phyloP scores from a whole-genome alignment of 2,113 vertebrate species.

The Lipophrys pholis region DNA sequence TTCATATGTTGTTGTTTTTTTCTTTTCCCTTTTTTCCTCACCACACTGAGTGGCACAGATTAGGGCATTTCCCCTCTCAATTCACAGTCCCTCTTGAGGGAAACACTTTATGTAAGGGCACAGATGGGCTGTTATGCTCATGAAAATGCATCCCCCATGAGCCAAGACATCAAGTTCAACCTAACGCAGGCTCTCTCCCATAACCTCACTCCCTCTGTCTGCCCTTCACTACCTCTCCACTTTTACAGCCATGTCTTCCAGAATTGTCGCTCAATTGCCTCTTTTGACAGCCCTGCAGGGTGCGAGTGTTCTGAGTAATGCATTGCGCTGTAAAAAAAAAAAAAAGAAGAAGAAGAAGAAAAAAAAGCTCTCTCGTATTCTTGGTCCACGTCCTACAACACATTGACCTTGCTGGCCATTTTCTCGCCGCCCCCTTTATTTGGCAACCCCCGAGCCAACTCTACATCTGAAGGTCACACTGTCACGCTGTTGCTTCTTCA shows the following conservation, averaged over 20 bases:
- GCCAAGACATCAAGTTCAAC: constrained; percentile 47
- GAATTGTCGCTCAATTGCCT: constrained; percentile 32
- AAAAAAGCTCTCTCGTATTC: neutral
- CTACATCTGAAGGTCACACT: constrained; percentile 21
- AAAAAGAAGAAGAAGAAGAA: too few relatives aligned
- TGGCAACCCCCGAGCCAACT: constrained; percentile 6
- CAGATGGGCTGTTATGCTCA: constrained; percentile 65
- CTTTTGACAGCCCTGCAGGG: constrained; percentile 41
- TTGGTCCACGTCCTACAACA: neutral
- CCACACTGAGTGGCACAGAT: constrained; percentile 53
- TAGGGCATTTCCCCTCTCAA: constrained; percentile 55
- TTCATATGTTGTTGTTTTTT: constrained; percentile 36
- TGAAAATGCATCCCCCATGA: constrained; percentile 42
- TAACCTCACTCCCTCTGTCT: neutral
- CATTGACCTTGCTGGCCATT: constrained; percentile 42
- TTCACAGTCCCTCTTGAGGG: constrained; percentile 57
- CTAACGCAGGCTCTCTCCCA: constrained; percentile 16
- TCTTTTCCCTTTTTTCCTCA: constrained; percentile 1
- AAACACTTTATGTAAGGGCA: constrained; percentile 67
- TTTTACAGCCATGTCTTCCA: constrained; percentile 12
- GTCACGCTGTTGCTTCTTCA: constrained; percentile 30
- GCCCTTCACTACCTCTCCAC: constrained; percentile 15
- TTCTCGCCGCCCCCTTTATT: constrained; percentile 24
- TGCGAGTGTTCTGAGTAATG: constrained; percentile 30
- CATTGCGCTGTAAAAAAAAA: constrained; percentile 15